Evolutionary conservation across 2,888 invertebrate species (phyloP).

Genomic region (Phragmatobia fuliginosa): DNA sequence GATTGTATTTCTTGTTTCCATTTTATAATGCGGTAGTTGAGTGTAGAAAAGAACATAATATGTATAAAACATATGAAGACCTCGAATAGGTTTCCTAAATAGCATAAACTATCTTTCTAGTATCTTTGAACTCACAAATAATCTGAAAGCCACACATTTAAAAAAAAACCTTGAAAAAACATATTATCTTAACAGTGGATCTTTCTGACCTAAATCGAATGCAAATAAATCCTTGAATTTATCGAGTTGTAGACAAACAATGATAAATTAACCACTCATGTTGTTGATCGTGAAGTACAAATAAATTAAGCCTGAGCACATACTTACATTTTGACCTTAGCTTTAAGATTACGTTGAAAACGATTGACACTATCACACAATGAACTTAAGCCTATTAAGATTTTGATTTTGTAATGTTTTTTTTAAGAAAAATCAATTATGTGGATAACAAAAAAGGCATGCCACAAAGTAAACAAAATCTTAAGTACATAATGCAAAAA

Average conservation of each 20-base stretch:
- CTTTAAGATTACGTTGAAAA: constrained; percentile 10
- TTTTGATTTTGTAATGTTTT: no score
- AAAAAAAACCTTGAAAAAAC: constrained; percentile 72
- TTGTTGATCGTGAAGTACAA: constrained; percentile 34
- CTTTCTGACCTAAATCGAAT: constrained; percentile 78
- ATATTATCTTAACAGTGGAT: constrained; percentile 68
- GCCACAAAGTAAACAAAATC: no score
- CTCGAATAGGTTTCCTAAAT: background rate
- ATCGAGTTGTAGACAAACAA: constrained; percentile 69
- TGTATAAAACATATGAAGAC: no score
- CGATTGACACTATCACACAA: constrained; percentile 20
- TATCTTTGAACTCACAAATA: constrained; percentile 40
- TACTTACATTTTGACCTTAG: constrained; percentile 10
- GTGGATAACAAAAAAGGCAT: no score
- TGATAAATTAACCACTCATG: constrained; percentile 53
- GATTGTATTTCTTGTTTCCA: background rate
- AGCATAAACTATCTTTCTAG: background rate
- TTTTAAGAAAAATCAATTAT: background rate
- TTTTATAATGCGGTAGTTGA: no score
- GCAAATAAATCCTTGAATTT: constrained; percentile 77
- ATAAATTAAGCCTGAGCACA: constrained; percentile 33
- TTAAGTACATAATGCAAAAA: no score
- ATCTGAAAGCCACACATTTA: constrained; percentile 60
- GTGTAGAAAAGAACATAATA: no score
- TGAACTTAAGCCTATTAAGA: background rate